Evolutionary conservation across 2,888 invertebrate species (phyloP).

Genomic region (Caenorhabditis sulstoni): DNA sequence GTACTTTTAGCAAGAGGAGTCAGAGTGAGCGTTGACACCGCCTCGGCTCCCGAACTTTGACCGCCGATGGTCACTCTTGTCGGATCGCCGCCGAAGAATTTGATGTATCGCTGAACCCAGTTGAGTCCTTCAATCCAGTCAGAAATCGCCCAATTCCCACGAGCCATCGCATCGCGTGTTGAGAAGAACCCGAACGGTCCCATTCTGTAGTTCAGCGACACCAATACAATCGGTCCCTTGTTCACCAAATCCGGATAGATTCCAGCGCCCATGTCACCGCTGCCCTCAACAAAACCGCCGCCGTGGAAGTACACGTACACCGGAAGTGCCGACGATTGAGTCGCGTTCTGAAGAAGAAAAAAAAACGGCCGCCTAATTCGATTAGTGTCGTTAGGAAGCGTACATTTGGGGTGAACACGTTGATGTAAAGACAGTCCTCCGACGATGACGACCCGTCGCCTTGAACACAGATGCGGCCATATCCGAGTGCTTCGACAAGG

Average conservation of each 20-base stretch:
- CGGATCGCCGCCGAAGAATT: constrained; percentile 63
- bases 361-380: not conserved
- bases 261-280: constrained; percentile 58
- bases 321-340: constrained; percentile 51
- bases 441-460: constrained; percentile 27
- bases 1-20: constrained; percentile 44
- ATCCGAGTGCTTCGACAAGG: constrained; percentile 46
- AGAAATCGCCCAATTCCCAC: constrained; percentile 63
- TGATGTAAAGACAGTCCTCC: constrained; percentile 64
- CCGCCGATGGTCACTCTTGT: constrained; percentile 62
- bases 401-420: constrained; percentile 60
- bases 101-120: constrained; percentile 65
- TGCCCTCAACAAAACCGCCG: constrained; percentile 62
- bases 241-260: constrained; percentile 61
- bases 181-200: constrained; percentile 69
- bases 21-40: constrained; percentile 59
- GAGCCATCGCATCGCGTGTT: constrained; percentile 57
- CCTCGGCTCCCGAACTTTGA: constrained; percentile 65
- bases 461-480: constrained; percentile 54
- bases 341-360: constrained; percentile 41
- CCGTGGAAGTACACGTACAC: constrained; percentile 63
- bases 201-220: constrained; percentile 62
- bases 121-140: constrained; percentile 61
- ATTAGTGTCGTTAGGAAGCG: constrained; percentile 14
- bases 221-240: constrained; percentile 57